Conservation (phyloP, 2,888 invertebrate species). For the Unio delphinus region DNA sequence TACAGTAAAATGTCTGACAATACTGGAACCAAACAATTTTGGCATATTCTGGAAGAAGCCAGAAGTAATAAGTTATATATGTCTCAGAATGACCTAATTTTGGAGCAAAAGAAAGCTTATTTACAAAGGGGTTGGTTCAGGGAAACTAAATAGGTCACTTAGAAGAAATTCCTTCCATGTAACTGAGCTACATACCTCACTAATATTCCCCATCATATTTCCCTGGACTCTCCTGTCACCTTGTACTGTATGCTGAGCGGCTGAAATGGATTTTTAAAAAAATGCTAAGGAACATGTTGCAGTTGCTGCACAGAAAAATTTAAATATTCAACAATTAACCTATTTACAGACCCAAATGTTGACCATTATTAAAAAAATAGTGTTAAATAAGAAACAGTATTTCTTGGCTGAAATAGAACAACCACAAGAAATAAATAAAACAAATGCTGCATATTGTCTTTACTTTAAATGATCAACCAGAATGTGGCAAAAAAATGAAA, state of each 20-base stretch:
- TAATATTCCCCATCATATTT: conserved; percentile 59
- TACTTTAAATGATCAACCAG: too few relatives aligned
- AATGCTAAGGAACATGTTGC: conserved; percentile 2
- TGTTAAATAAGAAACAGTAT: background rate
- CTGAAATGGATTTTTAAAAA: conserved; percentile 30
- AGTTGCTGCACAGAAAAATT: background rate
- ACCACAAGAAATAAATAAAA: too few relatives aligned
- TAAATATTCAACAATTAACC: background rate
- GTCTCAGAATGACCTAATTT: background rate
- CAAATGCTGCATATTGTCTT: too few relatives aligned
- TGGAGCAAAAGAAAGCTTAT: background rate
- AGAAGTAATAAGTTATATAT: too few relatives aligned
- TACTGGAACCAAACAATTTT: too few relatives aligned
- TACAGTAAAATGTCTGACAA: too few relatives aligned
- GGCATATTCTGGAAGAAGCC: too few relatives aligned
- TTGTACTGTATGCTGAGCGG: conserved; percentile 29
- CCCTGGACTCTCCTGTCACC: conserved; percentile 51
- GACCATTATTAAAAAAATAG: background rate
- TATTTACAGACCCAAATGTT: background rate
- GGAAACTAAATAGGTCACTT: background rate
- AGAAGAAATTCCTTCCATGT: background rate
- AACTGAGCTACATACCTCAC: conserved; percentile 46
- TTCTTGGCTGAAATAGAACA: too few relatives aligned
- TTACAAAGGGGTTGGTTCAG: background rate
- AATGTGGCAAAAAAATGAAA: too few relatives aligned